These are phyloP conservation scores for Pedetes capensis DNA, from an alignment of 2,113 vertebrate species.

Conservation along the genomic window DNA sequence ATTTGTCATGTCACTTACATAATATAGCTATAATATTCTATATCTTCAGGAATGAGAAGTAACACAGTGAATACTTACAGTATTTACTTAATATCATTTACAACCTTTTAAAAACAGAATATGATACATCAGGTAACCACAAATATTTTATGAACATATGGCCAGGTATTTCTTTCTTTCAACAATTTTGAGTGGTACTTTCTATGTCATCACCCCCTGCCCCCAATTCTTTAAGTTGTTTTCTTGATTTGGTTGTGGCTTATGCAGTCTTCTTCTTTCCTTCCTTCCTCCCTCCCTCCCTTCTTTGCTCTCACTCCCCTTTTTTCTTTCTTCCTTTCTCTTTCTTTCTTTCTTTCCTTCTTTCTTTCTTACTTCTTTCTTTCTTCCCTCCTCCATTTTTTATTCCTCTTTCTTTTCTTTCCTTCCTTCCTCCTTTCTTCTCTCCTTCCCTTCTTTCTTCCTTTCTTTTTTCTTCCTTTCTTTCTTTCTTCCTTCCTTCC, in stretches of 20 bases:
- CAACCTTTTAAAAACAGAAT: constrained; percentile 10
- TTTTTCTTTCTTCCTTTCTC: too few species aligned
- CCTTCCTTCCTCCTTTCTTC: background rate
- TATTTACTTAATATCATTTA: background rate
- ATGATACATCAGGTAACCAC: background rate
- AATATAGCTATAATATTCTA: background rate
- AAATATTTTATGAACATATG: background rate
- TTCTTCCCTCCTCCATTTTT: too few species aligned
- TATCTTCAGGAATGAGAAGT: background rate
- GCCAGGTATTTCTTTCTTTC: background rate
- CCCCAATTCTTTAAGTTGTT: too few species aligned
- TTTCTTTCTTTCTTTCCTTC: too few species aligned
- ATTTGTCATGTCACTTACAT: constrained; percentile 14
- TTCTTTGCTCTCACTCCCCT: too few species aligned
- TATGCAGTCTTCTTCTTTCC: background rate
- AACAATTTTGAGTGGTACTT: background rate
- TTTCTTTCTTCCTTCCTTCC: background rate
- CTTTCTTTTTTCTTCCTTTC: background rate
- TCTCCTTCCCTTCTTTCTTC: background rate
- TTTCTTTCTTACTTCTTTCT: too few species aligned
- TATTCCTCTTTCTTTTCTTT: too few species aligned
- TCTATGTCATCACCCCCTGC: background rate
- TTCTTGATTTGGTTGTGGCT: too few species aligned
- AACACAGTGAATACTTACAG: background rate
- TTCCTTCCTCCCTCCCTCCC: too few species aligned